A percentile compares a stretch with the other conserved stretches of the same genome.
phyloP scores from a whole-genome alignment of 2,113 vertebrate genomes.

The Glaucomys volans region DNA sequence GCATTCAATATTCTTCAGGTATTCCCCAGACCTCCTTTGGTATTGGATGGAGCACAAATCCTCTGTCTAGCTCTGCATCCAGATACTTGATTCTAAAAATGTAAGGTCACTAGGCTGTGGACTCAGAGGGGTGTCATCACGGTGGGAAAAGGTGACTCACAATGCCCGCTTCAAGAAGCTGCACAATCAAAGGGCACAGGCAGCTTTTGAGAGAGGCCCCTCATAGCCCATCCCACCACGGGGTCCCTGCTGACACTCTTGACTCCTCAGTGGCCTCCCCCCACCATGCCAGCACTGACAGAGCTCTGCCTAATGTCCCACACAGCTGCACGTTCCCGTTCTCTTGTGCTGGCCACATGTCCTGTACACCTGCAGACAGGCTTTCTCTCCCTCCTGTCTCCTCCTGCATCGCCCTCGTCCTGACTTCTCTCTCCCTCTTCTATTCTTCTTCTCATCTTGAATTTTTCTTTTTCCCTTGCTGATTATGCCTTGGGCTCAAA shows the following conservation, averaged over 20 bases:
- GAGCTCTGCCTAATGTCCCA: neutral
- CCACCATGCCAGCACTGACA: neutral
- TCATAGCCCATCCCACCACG: rapidly evolving
- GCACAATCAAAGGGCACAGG: neutral
- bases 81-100: neutral
- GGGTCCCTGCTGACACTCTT: rapidly evolving
- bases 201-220: neutral
- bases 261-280: too few relatives aligned
- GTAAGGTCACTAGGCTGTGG: neutral
- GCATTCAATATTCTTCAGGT: neutral
- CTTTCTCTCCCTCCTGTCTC: neutral
- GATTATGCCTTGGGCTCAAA: neutral
- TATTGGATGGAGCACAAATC: neutral
- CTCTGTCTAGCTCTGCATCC: neutral
- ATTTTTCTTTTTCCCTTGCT: neutral
- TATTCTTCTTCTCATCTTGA: neutral
- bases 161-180: neutral
- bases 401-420: neutral
- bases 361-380: neutral
- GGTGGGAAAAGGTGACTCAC: neutral
- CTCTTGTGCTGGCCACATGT: neutral
- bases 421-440: neutral
- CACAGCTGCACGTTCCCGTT: neutral
- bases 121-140: neutral
- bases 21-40: neutral